Evolutionary conservation across 1,140 invertebrate genomes (phyloP).

Genomic region (Pseudomyrmex concolor): DNA sequence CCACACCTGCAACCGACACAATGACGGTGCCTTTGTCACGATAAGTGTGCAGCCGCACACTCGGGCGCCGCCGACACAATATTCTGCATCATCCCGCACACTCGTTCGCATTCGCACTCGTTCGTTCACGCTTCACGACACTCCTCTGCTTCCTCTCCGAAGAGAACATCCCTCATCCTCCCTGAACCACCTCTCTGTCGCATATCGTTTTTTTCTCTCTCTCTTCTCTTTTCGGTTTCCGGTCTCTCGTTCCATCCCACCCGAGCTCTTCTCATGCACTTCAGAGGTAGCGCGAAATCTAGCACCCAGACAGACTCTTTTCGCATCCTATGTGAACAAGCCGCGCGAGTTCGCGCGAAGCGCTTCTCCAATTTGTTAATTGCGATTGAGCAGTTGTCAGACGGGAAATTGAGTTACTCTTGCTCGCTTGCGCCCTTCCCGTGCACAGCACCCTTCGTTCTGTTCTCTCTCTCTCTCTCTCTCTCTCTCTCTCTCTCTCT

Average conservation of each 20-base stretch:
- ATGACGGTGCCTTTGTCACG: constrained; percentile 73
- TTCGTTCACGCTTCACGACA: constrained; percentile 44
- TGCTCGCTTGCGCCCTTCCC: constrained; percentile 66
- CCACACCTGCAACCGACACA: constrained; percentile 92
- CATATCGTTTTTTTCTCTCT: constrained; percentile 36
- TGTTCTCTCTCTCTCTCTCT: constrained; percentile 6
- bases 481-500: too few relatives aligned
- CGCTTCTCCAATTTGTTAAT: constrained; percentile 77
- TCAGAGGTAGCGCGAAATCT: constrained; percentile 56
- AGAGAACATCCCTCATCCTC: neutral
- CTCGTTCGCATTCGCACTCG: constrained; percentile 64
- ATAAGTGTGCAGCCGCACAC: constrained; percentile 69
- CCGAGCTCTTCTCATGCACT: neutral
- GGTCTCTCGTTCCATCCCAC: neutral
- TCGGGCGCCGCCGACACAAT: constrained; percentile 59
- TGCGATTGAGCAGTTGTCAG: constrained; percentile 79
- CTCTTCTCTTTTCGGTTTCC: constrained; percentile 39
- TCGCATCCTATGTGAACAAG: constrained; percentile 15
- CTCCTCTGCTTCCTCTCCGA: constrained; percentile 48
- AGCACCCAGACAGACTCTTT: constrained; percentile 57
- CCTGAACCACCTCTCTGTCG: neutral
- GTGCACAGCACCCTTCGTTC: constrained; percentile 2
- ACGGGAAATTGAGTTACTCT: constrained; percentile 79
- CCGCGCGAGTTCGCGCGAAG: constrained; percentile 58
- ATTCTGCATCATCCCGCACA: constrained; percentile 68